Percentiles rank a stretch among this genome's conserved stretches.
These are phyloP conservation scores for Spondyliosoma cantharus DNA, from an alignment of 2,797 vertebrate species.

Conservation along the genomic window DNA sequence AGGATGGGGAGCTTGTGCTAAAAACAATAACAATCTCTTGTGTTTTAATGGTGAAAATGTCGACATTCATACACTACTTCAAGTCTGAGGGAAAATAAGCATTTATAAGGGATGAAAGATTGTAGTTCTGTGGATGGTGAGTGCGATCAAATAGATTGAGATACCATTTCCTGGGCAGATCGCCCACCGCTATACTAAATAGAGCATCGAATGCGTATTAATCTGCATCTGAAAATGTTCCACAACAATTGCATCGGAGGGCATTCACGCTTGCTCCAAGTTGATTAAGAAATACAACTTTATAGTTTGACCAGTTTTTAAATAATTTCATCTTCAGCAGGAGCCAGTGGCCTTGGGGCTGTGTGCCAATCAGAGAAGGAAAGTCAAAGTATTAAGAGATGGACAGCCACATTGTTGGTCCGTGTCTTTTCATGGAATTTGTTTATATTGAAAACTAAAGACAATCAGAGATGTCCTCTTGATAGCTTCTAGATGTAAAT, in stretches of 20 bases:
- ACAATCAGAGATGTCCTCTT: neutral
- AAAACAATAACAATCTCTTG: too few species aligned
- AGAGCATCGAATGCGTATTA: neutral
- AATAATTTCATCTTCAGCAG: neutral
- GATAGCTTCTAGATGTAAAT: neutral
- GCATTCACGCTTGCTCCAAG: too few species aligned
- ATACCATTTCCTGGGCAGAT: too few species aligned
- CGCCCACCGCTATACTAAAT: too few species aligned
- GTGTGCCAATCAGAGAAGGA: too few species aligned
- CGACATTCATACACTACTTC: too few species aligned
- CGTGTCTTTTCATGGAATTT: neutral
- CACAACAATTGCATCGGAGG: neutral
- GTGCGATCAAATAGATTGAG: too few species aligned
- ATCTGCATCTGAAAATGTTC: neutral
- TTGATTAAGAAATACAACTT: neutral
- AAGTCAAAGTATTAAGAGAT: neutral
- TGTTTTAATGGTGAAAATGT: too few species aligned
- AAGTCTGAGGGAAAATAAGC: too few species aligned
- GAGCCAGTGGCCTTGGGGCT: neutral
- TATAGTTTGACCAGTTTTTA: neutral
- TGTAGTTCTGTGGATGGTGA: too few species aligned
- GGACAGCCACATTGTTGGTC: neutral
- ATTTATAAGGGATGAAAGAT: too few species aligned
- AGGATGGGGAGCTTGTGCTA: too few species aligned
- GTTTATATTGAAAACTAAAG: neutral